Evolutionary conservation across 1,140 invertebrate species (phyloP), one percentile per base, ranked within the genome.

Genomic region (Camponotus vicinus): DNA sequence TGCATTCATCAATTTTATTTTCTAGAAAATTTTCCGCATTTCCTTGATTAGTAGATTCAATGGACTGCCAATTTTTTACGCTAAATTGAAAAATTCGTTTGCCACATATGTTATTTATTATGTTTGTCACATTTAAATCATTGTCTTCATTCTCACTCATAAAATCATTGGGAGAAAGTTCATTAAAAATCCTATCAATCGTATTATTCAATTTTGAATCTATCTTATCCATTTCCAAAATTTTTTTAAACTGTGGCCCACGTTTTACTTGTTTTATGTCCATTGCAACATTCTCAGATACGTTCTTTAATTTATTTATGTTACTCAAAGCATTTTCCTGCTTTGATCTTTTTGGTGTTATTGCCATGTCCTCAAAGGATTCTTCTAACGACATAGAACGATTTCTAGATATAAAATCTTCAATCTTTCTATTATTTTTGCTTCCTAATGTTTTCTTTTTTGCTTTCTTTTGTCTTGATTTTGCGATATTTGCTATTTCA

Each of bases 121-220:
- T 96, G 67, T 95, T 94, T 0, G 97, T 97, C 88, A 97, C 92
- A 80, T 97, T 94, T 13, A 95, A 93, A 57, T 94, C 95, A 32
- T 94, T 88, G 61, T 94, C 92, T 21, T 93, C 92, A 80, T 95
- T 95, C 69, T 96, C 96, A 4, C 92, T 92, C 0, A 89, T 91
- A 90, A 95, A 96, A 89, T 93, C 93, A 89, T 95, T 93, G 15
- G 95, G 93, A 21, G 94, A 94, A 57, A 95, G 79, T 77, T 95
- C 91, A 73, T 94, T 92, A 89, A 91, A 95, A 86, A 95, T 92
- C 18, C 37, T 89, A 8, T 92, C 91, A 5, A 94, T 59, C 2
- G 93, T 94, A 34, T 89, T 91, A 85, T 94, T 93, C 3, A 93
- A 86, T 61, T 89, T 92, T 9, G 75, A 45, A 86, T 93, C 91